phyloP scores from a whole-genome alignment of 2,113 vertebrate species.

The Heterotilapia buettikoferi region DNA sequence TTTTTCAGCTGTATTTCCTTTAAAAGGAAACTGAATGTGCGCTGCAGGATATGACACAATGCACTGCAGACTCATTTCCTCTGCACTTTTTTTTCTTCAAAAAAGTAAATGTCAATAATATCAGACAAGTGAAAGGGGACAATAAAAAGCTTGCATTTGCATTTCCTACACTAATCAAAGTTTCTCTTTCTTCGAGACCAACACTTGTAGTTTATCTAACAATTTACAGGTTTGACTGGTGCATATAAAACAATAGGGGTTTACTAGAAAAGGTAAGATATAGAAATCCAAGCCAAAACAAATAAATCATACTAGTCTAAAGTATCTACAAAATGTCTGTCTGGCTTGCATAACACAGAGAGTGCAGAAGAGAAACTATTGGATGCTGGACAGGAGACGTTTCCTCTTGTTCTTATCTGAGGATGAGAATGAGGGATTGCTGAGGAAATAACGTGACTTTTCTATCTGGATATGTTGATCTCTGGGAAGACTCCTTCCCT shows the following conservation, averaged over 20 bases:
- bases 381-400: not conserved
- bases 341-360: not conserved
- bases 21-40: not conserved
- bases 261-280: not conserved
- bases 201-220: not conserved
- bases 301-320: not conserved
- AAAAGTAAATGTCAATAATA: not conserved
- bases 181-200: not conserved
- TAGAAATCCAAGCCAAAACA: not conserved
- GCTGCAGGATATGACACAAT: not conserved
- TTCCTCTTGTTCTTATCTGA: conserved; percentile 54
- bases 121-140: not conserved
- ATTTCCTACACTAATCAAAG: not conserved
- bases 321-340: not conserved
- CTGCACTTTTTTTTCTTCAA: not conserved
- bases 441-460: conserved; percentile 52
- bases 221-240: not conserved
- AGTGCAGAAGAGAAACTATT: not conserved
- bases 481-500: conserved; percentile 16
- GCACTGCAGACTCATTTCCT: not conserved
- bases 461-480: conserved; percentile 47
- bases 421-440: conserved; percentile 26
- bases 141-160: not conserved
- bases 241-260: not conserved
- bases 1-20: not conserved